Evolutionary conservation across 2,888 invertebrate species (phyloP), one percentile per base, ranked within the genome.

Genomic region (Marronus borbonicus): DNA sequence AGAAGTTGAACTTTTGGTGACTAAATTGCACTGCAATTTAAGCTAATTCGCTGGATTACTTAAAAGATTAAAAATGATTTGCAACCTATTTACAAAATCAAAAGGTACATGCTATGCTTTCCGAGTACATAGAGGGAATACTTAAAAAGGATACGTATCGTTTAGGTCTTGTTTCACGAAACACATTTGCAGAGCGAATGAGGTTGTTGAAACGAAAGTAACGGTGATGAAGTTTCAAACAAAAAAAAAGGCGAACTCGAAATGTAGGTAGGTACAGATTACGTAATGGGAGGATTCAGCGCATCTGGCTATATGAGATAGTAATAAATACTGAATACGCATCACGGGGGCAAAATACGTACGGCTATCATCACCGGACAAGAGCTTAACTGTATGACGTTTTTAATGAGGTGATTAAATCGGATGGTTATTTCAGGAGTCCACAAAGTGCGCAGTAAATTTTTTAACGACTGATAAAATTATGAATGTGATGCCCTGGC

Each of bases 381-480:
- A 58, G 72, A 72, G 72, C 72, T 72, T 72, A 72, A 72, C 72
- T 72, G 72, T 72, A 80, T 80, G 72, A 72, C 72, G 72, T 72
- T 72, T 82, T 82, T 80, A 83, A 83, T 82, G 79, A 77, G 75
- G 81, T 80, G 82, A 83, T 83, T 83, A 82, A 82, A 81, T 79
- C 79, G 68, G 80, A 77, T 77, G 80, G 81, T 81, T 82, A 80
- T 83, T 82, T 80, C 81, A 72, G 79, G 80, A 74, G 79, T 81
- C 81, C 82, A 80, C 83, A 81, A 82, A 82, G 82, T 83, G 82
- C 81, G 82, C 80, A 82, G 81, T 83, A 81, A 83, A 83, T 82
- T 81, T 83, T 76, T 83, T 83, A 83, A 82, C 81, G 83, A 80
- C 76, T 78, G 79, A 72, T 83, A 82, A 83, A 83, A 64, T 81